Percentiles rank a stretch among this genome's conserved stretches.
Evolutionary conservation across 2,797 vertebrate genomes (phyloP).

Genomic region (Sebastes aleutianus): DNA sequence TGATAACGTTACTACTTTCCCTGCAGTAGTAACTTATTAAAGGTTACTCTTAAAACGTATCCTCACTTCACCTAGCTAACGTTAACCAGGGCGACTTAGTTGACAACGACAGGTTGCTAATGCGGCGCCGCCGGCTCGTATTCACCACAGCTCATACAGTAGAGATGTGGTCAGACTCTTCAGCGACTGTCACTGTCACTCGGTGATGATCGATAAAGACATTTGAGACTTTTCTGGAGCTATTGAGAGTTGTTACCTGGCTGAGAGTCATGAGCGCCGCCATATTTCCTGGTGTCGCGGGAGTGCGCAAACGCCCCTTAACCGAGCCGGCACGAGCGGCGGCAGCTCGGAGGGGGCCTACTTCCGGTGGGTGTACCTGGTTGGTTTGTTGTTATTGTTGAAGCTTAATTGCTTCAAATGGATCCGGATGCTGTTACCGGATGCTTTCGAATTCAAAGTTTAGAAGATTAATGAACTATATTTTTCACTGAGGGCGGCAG

Average conservation of each 20-base stretch:
- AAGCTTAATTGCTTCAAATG: too few species aligned
- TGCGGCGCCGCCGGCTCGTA: not conserved
- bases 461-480: too few species aligned
- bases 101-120: constrained; percentile 5
- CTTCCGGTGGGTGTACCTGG: not conserved
- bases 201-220: not conserved
- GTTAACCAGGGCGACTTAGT: constrained; percentile 48
- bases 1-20: not conserved
- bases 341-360: not conserved
- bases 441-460: too few species aligned
- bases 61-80: constrained; percentile 44
- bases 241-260: constrained; percentile 84
- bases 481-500: too few species aligned
- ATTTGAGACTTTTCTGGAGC: constrained; percentile 32
- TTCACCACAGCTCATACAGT: not conserved
- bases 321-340: constrained; percentile 48
- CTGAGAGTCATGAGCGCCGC: constrained; percentile 90
- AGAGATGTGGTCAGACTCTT: accelerated
- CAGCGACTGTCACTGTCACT: not conserved
- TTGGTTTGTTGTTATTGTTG: too few species aligned
- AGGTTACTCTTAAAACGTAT: not conserved
- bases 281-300: constrained; percentile 88
- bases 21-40: not conserved
- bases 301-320: constrained; percentile 67
- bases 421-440: too few species aligned